Evolutionary conservation across 2,888 invertebrate species (phyloP).

Genomic region (Drosophila recens): DNA sequence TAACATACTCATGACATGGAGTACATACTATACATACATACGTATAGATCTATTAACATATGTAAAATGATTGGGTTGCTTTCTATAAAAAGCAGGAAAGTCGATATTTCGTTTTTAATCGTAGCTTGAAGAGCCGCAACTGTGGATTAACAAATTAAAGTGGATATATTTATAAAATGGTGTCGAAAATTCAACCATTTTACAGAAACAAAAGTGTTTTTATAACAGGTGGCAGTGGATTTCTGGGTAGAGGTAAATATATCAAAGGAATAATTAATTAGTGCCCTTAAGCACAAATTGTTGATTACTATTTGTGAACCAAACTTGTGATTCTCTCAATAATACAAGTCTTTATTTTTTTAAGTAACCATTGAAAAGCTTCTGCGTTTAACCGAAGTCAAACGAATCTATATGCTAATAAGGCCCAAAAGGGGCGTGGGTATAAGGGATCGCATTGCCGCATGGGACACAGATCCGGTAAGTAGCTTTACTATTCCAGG

Average conservation of each 20-base stretch:
- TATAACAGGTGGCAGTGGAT: constrained; percentile 88
- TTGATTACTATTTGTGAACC: no score
- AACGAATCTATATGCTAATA: constrained; percentile 86
- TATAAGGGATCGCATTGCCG: constrained; percentile 87
- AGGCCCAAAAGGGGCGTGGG: constrained; percentile 88
- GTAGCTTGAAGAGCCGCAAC: neutral
- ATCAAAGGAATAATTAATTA: neutral
- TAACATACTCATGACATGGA: no score
- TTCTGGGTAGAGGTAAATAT: constrained; percentile 84
- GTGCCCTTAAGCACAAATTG: neutral
- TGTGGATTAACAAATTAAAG: neutral
- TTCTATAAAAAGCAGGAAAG: constrained; percentile 8
- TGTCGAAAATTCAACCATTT: constrained; percentile 86
- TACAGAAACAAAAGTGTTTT: constrained; percentile 87
- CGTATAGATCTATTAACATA: neutral
- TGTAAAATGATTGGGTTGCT: neutral
- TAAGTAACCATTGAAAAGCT: constrained; percentile 86
- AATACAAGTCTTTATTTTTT: no score
- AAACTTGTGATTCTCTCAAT: no score
- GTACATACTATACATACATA: neutral
- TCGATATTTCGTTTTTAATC: constrained; percentile 3
- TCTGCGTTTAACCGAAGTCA: constrained; percentile 86
- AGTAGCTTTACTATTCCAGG: constrained; percentile 40
- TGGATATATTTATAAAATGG: constrained; percentile 33
- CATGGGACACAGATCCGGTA: constrained; percentile 89